Base-by-base conservation (phyloP, 2,888 invertebrate genomes). In the Cephus spinipes region DNA sequence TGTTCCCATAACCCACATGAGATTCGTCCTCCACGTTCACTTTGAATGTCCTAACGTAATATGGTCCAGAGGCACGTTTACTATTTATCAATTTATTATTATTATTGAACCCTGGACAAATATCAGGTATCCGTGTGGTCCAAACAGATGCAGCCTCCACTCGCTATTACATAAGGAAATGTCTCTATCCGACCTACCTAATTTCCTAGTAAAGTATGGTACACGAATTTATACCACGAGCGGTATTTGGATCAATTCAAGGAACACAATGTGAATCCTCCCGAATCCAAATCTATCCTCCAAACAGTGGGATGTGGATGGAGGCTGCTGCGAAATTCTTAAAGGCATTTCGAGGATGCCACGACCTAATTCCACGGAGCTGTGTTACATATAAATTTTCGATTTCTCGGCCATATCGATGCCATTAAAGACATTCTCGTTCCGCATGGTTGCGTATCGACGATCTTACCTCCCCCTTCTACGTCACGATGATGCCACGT, bases 11-110 rank as follows among this genome's bases (percentile, higher is more conserved):
- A 69, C 77, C 76, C 77, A 74, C 73, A 79, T 77, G 77, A 79
- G 79, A 79, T 77, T 79, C 79, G 78, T 79, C 79, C 76, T 75
- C 77, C 74, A 12, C 74, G 77, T 85, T 83, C 83, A 85, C 84
- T 84, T 86, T 78, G 76, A 79, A 78, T 80, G 81, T 55, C 23
- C 40, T 23, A 55, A 23, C 40, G 40, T 9, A 55, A 55, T 55
- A 9, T 23, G 23, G 40, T 55, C 40, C 23, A 23, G 40, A 55
- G 23, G 40, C 40, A 55, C 40, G 40, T 55, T 55, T 9, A 55
- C 23, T 55, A 23, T 55, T 23, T 55, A 23, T 55, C 23, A 55
- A 23, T 55, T 55, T 55, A 55, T 55, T 55, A 55, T 55, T 55
- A 55, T 55, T 55, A 55, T 55, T 9, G 40, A 55, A 55, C 40